phyloP scores from a whole-genome alignment of 2,888 invertebrate species.

The Slavum lentiscoides region DNA sequence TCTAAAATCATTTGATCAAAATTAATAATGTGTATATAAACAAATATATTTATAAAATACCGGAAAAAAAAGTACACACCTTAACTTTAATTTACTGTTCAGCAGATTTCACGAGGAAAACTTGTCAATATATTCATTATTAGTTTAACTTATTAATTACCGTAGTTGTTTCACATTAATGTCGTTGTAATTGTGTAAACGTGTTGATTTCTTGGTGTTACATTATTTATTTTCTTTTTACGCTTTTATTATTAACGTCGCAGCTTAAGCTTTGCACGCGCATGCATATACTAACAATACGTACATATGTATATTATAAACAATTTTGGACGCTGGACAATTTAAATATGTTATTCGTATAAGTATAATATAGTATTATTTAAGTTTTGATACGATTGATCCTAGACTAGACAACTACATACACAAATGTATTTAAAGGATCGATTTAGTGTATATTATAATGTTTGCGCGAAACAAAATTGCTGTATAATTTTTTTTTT shows the following conservation, averaged over 20 bases:
- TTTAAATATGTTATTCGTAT: background rate
- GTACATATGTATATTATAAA: background rate
- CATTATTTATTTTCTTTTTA: constrained; percentile 33
- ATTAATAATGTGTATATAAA: too few species aligned
- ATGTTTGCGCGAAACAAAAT: background rate
- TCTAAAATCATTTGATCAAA: too few species aligned
- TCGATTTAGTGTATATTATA: background rate
- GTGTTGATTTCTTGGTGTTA: constrained; percentile 53
- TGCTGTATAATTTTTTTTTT: constrained; percentile 11
- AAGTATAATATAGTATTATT: background rate
- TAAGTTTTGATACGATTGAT: background rate
- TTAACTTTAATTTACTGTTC: background rate
- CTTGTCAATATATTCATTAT: background rate
- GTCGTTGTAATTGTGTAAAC: constrained; percentile 20
- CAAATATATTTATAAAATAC: too few species aligned
- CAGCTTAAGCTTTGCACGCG: constrained; percentile 42
- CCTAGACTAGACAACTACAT: constrained; percentile 22
- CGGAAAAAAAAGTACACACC: too few species aligned
- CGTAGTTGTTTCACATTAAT: constrained; percentile 17
- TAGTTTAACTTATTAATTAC: constrained; percentile 35
- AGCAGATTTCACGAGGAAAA: constrained; percentile 16
- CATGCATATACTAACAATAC: constrained; percentile 11
- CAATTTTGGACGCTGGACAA: background rate
- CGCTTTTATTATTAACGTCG: constrained; percentile 25
- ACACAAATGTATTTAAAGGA: constrained; percentile 37